Percentiles rank a stretch among this genome's conserved stretches.
phyloP scores from a whole-genome alignment of 2,113 vertebrate species.

The Typhlomys cinereus region DNA sequence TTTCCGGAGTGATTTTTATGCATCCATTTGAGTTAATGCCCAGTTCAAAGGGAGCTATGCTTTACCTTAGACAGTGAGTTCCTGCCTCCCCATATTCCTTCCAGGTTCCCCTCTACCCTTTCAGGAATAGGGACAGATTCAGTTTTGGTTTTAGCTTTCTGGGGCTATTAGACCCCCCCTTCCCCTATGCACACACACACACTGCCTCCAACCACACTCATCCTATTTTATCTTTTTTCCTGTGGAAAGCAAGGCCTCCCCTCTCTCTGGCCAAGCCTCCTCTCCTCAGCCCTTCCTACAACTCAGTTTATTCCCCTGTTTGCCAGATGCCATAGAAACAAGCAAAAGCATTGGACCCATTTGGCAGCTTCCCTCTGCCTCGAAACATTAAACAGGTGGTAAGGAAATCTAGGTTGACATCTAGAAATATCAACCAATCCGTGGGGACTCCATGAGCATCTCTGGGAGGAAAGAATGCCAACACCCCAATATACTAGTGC shows the following conservation, averaged over 20 bases:
- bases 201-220: too few relatives aligned
- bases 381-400: not conserved
- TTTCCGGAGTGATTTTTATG: constrained; percentile 2
- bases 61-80: not conserved
- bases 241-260: not conserved
- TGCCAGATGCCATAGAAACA: not conserved
- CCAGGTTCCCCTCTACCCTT: not conserved
- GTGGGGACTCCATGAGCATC: not conserved
- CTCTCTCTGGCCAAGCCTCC: not conserved
- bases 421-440: not conserved
- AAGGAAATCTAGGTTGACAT: not conserved
- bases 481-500: too few relatives aligned
- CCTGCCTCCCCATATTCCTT: too few relatives aligned
- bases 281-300: not conserved
- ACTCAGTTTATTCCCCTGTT: not conserved
- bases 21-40: constrained; percentile 44
- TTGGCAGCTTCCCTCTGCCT: constrained; percentile 14
- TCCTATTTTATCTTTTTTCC: not conserved
- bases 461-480: not conserved
- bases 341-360: not conserved
- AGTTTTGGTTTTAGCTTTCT: not conserved
- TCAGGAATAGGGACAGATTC: not conserved
- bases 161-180: fast-evolving
- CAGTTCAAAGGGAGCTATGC: not conserved
- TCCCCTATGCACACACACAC: too few relatives aligned